Percentiles rank a stretch among this genome's conserved stretches.
Evolutionary conservation across 1,140 invertebrate species (phyloP).

Genomic region (Zophobas morio): DNA sequence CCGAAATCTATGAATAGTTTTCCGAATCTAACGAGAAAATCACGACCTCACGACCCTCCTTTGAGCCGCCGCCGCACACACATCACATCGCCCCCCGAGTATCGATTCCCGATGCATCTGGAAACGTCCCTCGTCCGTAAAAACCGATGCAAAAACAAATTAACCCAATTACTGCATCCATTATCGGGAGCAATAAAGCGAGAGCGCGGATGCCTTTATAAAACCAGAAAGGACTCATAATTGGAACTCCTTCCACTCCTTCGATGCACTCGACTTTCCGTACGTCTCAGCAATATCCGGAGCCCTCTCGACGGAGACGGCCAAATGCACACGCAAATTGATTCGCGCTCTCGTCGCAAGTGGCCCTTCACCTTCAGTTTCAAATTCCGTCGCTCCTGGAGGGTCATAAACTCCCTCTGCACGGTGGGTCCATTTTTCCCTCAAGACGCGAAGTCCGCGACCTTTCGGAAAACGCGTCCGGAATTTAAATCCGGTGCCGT

Average conservation of each 20-base stretch:
- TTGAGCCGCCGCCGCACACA: slow-evolving; percentile 2
- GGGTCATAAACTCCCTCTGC: not conserved
- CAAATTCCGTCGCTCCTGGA: not conserved
- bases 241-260: slow-evolving; percentile 5
- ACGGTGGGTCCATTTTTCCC: no score
- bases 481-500: slow-evolving; percentile 3
- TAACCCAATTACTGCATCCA: not conserved
- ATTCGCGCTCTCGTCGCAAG: slow-evolving; percentile 12
- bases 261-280: slow-evolving; percentile 28
- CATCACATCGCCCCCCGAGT: slow-evolving; percentile 5
- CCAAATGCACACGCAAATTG: slow-evolving; percentile 46
- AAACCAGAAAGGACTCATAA: slow-evolving; percentile 28
- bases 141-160: not conserved
- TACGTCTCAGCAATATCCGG: slow-evolving; percentile 14
- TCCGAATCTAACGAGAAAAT: not conserved
- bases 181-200: not conserved
- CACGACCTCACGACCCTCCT: not conserved
- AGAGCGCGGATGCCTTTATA: slow-evolving; percentile 11
- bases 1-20: slow-evolving; percentile 13
- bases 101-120: not conserved
- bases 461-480: not conserved
- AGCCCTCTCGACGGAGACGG: slow-evolving; percentile 26
- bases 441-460: not conserved
- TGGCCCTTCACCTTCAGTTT: slow-evolving; percentile 29
- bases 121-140: no score